Base-by-base conservation (phyloP, 1,140 invertebrate genomes). In the Theocolax elegans region DNA sequence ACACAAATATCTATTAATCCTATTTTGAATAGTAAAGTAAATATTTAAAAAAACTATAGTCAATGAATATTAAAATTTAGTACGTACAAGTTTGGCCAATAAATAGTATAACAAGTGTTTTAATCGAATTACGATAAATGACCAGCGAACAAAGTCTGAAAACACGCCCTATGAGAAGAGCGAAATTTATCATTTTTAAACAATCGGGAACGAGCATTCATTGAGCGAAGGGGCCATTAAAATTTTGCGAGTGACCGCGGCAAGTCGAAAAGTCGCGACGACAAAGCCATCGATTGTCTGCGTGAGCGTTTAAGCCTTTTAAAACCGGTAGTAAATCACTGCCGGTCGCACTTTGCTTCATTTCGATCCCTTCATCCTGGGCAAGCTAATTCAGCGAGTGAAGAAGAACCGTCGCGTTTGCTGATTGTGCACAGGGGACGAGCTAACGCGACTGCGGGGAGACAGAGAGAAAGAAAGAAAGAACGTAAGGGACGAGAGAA, bases 291-390 rank as follows among this genome's bases (percentile, higher is more conserved):
- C 53, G 65, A 48, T 67, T 59, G 31, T 23, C 23, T 19, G 15
- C 27, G 23, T 27, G 40, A n/a, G 35, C 62, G 42, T 27, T 53
- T 53, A 29, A 67, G 65, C 65, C 54, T 59, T 51, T 67, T 67
- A 67, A 67, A 59, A 49, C 42, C 53, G n/a, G 27, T 13, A 31
- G 65, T 67, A 67, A 67, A 67, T 67, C 65, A 67, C 42, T 31
- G 51, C 27, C 51, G 25, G 29, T 46, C 40, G 64, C 38, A 56
- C 25, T 56, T 66, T 66, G 40, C 25, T 13, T 54, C 38, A 21
- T 46, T 42, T 35, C 51, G 15, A 12, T 29, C 51, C 17, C 31
- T 25, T 13, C 29, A 3, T 42, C 13, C 13, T 9, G 3, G 8
- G 1, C 7, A 9, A 48, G 64, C 42, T 56, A 59, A 67, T 67